Evolutionary conservation across 2,113 vertebrate species (phyloP).

Genomic region (Apteryx mantelli): DNA sequence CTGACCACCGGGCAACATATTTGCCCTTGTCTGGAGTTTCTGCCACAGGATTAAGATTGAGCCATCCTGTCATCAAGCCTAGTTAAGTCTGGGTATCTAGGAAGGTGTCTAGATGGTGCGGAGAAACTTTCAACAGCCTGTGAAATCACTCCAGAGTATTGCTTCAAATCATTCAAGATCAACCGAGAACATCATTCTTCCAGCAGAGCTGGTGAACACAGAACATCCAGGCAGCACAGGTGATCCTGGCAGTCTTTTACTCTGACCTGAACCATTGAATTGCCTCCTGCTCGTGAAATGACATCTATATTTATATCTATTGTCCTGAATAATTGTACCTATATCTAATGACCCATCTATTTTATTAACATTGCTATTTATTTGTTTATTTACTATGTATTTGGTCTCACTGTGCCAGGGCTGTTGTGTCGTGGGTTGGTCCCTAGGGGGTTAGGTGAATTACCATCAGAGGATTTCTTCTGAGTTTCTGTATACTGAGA

Average conservation of each 20-base stretch:
- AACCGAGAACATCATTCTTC: background rate
- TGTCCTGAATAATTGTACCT: background rate
- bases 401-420: background rate
- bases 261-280: background rate
- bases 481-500: conserved; percentile 29
- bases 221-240: background rate
- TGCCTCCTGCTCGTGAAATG: background rate
- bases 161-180: background rate
- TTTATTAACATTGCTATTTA: background rate
- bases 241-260: background rate
- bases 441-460: background rate
- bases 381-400: background rate
- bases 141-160: background rate
- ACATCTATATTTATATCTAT: background rate
- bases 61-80: background rate
- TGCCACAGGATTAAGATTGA: background rate
- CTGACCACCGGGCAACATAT: background rate
- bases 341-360: background rate
- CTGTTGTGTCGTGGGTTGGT: background rate
- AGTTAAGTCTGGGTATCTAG: background rate
- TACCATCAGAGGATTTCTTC: background rate
- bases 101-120: background rate
- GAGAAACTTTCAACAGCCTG: background rate
- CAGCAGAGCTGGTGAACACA: background rate
- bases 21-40: background rate